Evolutionary conservation across 2,888 invertebrate genomes (phyloP).

Genomic region (Acanthoscelides obtectus): DNA sequence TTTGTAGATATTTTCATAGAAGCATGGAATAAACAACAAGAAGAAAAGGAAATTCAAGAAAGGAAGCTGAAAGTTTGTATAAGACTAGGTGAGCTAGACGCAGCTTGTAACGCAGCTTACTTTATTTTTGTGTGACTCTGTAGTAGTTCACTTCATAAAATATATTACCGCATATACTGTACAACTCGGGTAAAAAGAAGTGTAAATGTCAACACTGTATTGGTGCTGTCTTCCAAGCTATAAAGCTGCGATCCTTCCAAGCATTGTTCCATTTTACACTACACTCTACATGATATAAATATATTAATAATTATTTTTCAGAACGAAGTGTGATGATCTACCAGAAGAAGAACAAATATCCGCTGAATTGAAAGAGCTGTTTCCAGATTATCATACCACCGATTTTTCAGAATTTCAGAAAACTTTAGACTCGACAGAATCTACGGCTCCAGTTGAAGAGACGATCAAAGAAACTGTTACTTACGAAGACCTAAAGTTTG

Average conservation of each 20-base stretch:
- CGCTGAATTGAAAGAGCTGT: constrained; percentile 63
- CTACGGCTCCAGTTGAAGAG: constrained; percentile 14
- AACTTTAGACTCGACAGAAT: constrained; percentile 24
- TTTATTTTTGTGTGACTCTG: no score
- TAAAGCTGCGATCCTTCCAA: no score
- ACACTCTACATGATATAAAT: not conserved
- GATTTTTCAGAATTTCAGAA: constrained; percentile 65
- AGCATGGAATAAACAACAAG: constrained; percentile 74
- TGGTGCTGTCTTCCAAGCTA: no score
- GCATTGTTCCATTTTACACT: no score
- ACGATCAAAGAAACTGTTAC: constrained; percentile 38
- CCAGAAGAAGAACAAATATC: constrained; percentile 64
- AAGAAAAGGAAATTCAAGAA: constrained; percentile 60
- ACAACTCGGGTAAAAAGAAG: no score
- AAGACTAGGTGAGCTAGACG: constrained; percentile 60
- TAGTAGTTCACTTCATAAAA: no score
- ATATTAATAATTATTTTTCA: constrained; percentile 29
- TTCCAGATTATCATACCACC: constrained; percentile 62
- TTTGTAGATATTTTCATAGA: constrained; percentile 60
- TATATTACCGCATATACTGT: no score
- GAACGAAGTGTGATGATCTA: constrained; percentile 61
- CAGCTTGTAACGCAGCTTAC: no score
- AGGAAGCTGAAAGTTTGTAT: constrained; percentile 74
- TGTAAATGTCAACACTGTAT: no score
- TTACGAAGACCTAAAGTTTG: constrained; percentile 54